phyloP scores from a whole-genome alignment of 2,113 vertebrate species.

The Pithys albifrons region DNA sequence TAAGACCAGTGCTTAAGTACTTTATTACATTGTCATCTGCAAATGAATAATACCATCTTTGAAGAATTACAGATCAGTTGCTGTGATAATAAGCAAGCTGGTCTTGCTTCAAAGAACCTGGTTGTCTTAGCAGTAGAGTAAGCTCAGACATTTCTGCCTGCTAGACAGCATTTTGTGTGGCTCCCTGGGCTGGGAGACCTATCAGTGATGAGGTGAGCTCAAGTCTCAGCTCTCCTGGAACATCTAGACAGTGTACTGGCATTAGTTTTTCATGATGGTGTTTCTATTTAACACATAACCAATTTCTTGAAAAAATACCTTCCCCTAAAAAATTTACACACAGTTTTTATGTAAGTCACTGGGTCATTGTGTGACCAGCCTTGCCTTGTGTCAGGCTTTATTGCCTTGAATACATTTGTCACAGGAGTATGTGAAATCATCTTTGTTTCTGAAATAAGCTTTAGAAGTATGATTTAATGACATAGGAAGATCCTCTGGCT shows the following conservation, averaged over 20 bases:
- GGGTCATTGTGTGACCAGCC: not conserved
- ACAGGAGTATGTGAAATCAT: not conserved
- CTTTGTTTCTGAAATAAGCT: constrained; percentile 2
- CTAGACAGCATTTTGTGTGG: not conserved
- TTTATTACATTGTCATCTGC: not conserved
- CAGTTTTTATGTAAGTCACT: not conserved
- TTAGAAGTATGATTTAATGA: not conserved
- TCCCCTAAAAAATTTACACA: not conserved
- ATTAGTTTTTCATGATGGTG: not conserved
- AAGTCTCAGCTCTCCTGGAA: not conserved
- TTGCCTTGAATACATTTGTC: not conserved
- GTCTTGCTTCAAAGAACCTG: not conserved
- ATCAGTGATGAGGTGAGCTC: not conserved
- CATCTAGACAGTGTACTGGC: not conserved
- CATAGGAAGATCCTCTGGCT: not conserved
- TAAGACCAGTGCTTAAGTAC: not conserved
- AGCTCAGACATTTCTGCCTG: not conserved
- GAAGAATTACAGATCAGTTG: not conserved
- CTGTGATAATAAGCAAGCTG: constrained; percentile 19
- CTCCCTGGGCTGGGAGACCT: not conserved
- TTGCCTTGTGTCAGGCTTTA: not conserved
- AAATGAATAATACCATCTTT: not conserved
- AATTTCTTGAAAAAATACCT: not conserved
- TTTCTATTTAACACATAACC: not conserved
- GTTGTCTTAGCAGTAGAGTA: not conserved